phyloP scores from a whole-genome alignment of 2,113 vertebrate genomes.

The Smithornis capensis region DNA sequence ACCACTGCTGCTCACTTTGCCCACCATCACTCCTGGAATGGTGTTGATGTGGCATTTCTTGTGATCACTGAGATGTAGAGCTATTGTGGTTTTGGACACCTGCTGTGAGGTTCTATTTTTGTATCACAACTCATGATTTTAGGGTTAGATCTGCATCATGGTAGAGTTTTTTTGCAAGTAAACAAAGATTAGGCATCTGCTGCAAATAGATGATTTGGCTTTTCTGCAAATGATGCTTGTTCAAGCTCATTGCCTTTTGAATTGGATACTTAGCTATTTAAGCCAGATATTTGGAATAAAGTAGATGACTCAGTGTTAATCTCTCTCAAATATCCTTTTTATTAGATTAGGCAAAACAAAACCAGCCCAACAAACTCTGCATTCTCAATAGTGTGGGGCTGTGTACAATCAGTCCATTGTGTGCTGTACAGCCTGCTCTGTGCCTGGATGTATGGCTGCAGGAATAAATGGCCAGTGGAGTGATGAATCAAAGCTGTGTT shows the following conservation, averaged over 20 bases:
- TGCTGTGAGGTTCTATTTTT: not conserved
- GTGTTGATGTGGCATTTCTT: not conserved
- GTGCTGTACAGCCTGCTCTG: not conserved
- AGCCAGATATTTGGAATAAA: conserved; percentile 24
- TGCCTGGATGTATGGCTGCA: not conserved
- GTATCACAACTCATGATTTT: not conserved
- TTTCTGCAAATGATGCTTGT: not conserved
- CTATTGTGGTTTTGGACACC: not conserved
- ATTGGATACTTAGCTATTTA: not conserved
- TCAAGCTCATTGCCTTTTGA: not conserved
- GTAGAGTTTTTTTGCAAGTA: not conserved
- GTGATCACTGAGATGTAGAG: not conserved
- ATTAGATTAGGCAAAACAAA: conserved; percentile 38
- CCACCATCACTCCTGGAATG: not conserved
- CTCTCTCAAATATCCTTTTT: conserved; percentile 34
- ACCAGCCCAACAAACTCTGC: not conserved
- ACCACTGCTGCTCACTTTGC: not conserved
- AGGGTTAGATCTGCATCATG: not conserved
- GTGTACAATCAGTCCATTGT: not conserved
- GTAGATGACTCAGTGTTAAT: conserved; percentile 30
- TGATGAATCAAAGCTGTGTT: not conserved
- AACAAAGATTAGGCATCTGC: not conserved
- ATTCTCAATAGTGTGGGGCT: rapidly evolving
- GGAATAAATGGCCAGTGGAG: not conserved
- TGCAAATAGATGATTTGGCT: not conserved